Evolutionary conservation across 1,140 invertebrate species (phyloP).

Genomic region (Drosophila littoralis): DNA sequence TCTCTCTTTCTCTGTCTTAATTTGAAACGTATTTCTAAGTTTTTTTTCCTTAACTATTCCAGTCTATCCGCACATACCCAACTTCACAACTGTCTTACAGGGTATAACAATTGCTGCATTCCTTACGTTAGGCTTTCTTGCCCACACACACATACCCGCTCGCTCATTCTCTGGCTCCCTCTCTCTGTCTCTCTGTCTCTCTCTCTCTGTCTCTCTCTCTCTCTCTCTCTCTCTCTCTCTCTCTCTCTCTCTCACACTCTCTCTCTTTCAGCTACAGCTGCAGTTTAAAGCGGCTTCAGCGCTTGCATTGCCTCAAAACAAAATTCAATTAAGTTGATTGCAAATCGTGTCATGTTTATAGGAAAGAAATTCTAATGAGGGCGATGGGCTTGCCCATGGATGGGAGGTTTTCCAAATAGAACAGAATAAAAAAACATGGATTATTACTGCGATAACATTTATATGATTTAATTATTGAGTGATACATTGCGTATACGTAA

Average conservation of each 20-base stretch:
- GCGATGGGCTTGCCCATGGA: constrained; percentile 5
- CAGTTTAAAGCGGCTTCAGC: constrained; percentile 27
- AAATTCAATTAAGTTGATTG: constrained; percentile 81
- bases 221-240: not conserved
- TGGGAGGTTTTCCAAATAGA: not conserved
- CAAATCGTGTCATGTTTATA: constrained; percentile 61
- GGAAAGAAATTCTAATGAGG: constrained; percentile 45
- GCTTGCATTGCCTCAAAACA: constrained; percentile 66
- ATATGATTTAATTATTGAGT: not conserved
- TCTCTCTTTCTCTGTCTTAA: too few relatives aligned
- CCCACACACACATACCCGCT: not conserved
- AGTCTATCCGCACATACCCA: too few relatives aligned
- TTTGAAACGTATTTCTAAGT: too few relatives aligned
- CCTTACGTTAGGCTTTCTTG: not conserved
- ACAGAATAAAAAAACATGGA: not conserved
- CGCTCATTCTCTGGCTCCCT: not conserved
- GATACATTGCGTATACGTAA: constrained; percentile 10
- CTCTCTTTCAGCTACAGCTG: not conserved
- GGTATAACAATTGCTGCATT: constrained; percentile 18
- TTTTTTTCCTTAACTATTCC: too few relatives aligned
- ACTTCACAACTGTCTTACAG: not conserved
- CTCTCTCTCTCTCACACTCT: not conserved
- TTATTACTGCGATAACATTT: not conserved
- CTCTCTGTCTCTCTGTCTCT: not conserved
- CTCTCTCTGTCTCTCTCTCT: not conserved